Evolutionary conservation across 2,113 vertebrate genomes (phyloP), one percentile per base, ranked within the genome.

Genomic region (Chloropsis cyanopogon): DNA sequence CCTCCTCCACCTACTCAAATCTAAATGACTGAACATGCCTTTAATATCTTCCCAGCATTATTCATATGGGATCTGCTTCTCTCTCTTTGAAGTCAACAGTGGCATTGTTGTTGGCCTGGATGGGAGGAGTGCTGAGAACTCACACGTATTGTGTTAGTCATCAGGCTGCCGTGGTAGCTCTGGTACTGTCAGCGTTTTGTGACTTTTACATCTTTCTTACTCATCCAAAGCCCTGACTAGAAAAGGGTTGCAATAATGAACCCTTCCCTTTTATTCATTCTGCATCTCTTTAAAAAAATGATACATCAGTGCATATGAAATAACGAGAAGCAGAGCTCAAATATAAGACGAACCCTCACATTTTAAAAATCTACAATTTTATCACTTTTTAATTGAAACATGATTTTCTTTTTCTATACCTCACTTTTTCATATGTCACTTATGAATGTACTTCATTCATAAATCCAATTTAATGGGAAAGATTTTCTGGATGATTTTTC

Each of bases 1-100:
- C 95, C 96, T 96, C n/a, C 82, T 95, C 95, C 96, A 95, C 97
- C 96, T 97, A 94, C 92, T 95, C 81, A 49, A 82, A 91, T 92
- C 69, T 92, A 90, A 96, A 90, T 97, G 94, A 93, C 92, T 90
- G 97, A 97, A 96, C 96, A 97, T 90, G 4, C 95, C 95, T 96
- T 94, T 88, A 84, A 96, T 71, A 80, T 94, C 92, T 97, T 97
- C 95, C 94, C 95, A 95, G 86, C 81, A 80, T 95, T 95, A 94
- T 96, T 97, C 95, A 92, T 95, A 86, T 65, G 82, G 63, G 84
- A 87, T 92, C 75, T 95, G 47, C 86, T 87, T 87, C 82, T 92
- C 56, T 82, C 28, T 82, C 96, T 97, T 97, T 97, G 96, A 97
- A 97, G 97, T 96, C 84, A 92, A 86, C 71, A 84, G 93, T 3